phyloP scores from a whole-genome alignment of 2,113 vertebrate species.

The Orthonyx spaldingii region DNA sequence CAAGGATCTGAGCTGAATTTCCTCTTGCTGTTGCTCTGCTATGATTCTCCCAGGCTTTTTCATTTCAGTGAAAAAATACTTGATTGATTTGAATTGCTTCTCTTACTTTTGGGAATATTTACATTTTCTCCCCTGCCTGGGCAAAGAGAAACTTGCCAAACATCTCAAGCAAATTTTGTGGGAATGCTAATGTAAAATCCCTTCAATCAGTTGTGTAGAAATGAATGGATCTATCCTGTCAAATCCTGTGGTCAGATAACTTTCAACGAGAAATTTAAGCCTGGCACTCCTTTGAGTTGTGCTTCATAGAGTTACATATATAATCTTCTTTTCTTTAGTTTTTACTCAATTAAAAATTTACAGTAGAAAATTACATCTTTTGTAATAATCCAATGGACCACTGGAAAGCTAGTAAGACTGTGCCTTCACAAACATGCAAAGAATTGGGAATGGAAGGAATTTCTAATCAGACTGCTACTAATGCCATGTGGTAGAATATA shows the following conservation, averaged over 20 bases:
- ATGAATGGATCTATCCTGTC: not conserved
- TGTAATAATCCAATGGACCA: fast-evolving
- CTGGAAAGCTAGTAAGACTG: not conserved
- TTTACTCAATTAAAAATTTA: not conserved
- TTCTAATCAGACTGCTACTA: not conserved
- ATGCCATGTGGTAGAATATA: not conserved
- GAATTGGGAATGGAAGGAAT: not conserved
- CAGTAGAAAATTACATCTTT: not conserved
- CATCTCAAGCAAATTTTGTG: not conserved
- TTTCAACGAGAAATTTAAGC: not conserved
- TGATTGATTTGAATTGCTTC: not conserved
- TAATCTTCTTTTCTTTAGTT: not conserved
- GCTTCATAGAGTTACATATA: not conserved
- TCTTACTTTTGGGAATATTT: not conserved
- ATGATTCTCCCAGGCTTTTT: not conserved
- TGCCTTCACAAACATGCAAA: not conserved
- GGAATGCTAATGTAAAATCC: not conserved
- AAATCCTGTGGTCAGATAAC: not conserved
- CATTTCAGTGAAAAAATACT: not conserved
- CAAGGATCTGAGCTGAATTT: not conserved
- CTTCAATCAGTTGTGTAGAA: not conserved
- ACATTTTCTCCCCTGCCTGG: not conserved
- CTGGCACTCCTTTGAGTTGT: not conserved
- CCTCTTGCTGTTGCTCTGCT: not conserved
- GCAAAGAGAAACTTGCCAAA: not conserved